Conservation (phyloP, 2,113 vertebrate genomes). For the Anser cygnoides region DNA sequence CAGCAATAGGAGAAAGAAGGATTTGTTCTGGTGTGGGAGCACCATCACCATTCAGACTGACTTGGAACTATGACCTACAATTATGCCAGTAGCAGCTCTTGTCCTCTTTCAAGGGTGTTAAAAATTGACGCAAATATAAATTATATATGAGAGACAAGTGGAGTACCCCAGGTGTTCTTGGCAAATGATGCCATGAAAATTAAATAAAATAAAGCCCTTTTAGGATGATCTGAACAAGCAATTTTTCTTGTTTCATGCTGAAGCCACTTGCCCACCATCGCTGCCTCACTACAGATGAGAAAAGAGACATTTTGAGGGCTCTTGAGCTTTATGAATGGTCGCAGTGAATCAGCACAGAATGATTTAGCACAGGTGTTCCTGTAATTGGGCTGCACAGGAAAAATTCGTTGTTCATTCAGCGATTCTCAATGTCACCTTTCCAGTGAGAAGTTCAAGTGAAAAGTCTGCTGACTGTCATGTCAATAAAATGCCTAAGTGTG, state of each 20-base stretch:
- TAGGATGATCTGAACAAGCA: slow-evolving; percentile 20
- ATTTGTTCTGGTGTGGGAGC: background rate
- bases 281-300: slow-evolving; percentile 37
- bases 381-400: slow-evolving; percentile 5
- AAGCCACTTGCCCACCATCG: slow-evolving; percentile 50
- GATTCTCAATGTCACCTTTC: slow-evolving; percentile 29
- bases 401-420: background rate
- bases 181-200: slow-evolving; percentile 34
- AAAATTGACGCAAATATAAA: slow-evolving; percentile 10
- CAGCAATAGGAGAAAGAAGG: background rate
- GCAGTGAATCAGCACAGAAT: slow-evolving; percentile 47
- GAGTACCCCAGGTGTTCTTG: slow-evolving; percentile 56
- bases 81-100: slow-evolving; percentile 34
- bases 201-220: slow-evolving; percentile 30
- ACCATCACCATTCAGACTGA: background rate
- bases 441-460: background rate
- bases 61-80: background rate
- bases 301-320: slow-evolving; percentile 41
- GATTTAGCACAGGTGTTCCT: slow-evolving; percentile 56
- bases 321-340: slow-evolving; percentile 66
- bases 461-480: background rate
- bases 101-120: slow-evolving; percentile 27
- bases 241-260: slow-evolving; percentile 35
- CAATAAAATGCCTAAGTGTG: background rate
- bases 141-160: slow-evolving; percentile 31